Evolutionary conservation across 2,888 invertebrate genomes (phyloP).

Genomic region (Anagyrus pseudococci): DNA sequence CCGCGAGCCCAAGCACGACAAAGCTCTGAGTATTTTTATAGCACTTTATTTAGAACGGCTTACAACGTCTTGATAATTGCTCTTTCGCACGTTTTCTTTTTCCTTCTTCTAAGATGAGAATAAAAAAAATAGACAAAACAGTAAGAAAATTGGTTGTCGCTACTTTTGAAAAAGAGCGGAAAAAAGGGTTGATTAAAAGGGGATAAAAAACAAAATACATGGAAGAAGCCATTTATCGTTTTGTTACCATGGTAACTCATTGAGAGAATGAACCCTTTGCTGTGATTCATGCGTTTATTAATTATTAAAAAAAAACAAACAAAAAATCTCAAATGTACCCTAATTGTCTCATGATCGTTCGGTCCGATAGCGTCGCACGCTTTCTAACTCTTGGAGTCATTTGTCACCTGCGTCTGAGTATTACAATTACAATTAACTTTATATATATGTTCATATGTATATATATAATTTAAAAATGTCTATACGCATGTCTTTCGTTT

Average conservation of each 20-base stretch:
- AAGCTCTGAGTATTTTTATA: slow-evolving; percentile 21
- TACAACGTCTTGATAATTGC: slow-evolving; percentile 6
- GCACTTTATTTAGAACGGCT: slow-evolving; percentile 10
- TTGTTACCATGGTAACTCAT: slow-evolving; percentile 40
- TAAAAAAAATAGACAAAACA: neutral
- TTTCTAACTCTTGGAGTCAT: slow-evolving; percentile 11
- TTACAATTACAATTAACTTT: slow-evolving; percentile 18
- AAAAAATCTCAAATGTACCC: too few species aligned
- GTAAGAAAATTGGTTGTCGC: too few species aligned
- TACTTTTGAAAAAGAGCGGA: too few species aligned
- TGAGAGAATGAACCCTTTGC: slow-evolving; percentile 20
- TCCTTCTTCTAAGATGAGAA: neutral
- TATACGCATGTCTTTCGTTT: neutral
- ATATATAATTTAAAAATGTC: slow-evolving; percentile 25
- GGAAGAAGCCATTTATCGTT: slow-evolving; percentile 25
- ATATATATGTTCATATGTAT: neutral
- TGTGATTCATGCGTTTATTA: slow-evolving; percentile 20
- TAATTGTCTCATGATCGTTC: neutral
- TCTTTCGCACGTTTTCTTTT: neutral
- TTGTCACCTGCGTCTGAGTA: slow-evolving; percentile 19
- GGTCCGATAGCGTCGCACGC: neutral
- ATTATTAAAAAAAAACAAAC: slow-evolving; percentile 15
- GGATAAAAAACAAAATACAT: neutral
- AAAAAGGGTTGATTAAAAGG: neutral
- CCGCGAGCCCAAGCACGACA: slow-evolving; percentile 5